Evolutionary conservation across 1,140 invertebrate species (phyloP), one percentile per base, ranked within the genome.

Genomic region (Calosoma granatense): DNA sequence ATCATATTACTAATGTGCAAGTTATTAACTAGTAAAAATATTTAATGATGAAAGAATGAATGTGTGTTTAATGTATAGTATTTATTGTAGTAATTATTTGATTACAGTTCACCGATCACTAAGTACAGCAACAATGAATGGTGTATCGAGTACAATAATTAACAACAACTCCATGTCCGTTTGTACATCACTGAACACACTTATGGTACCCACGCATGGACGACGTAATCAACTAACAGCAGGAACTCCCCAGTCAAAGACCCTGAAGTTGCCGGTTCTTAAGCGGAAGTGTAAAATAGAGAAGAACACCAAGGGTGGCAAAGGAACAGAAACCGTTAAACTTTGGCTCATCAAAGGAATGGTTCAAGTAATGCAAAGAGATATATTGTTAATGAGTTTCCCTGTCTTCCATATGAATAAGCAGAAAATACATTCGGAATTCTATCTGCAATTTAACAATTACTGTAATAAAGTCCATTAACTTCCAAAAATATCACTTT

Each of bases 321-420:
- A 66, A 39, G 60, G 63, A 47, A 57, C 63, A 15, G 61, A 64
- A 41, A 58, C 67, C 2, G 69, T 71, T 20, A 71, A 71, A 57
- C 62, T 70, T 26, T 71, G 68, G 69, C 59, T 71, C n/a, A 64
- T 69, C 36, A 65, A 65, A 54, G 66, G 68, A 55, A 67, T 70
- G 61, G 69, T 71, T 57, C 64, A 70, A 63, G 66, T 66, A 11
- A 51, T 59, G n/a, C n/a, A 61, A 20, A 20, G 20, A 41, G 14
- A 58, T 26, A 60, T 58, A 20, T 57, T 17, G 14, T 26, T 19
- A 22, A 43, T 22, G 19, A 23, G 26, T 36, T 52, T 47, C 53
- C 17, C 17, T 51, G 9, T 15, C 20, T 55, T 3, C 21, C 9
- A 54, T 54, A 23, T 12, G 41, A 11, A 36, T n/a, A 39, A 51